Conservation (phyloP, 2,888 invertebrate genomes). For the Meandrusa payeni region DNA sequence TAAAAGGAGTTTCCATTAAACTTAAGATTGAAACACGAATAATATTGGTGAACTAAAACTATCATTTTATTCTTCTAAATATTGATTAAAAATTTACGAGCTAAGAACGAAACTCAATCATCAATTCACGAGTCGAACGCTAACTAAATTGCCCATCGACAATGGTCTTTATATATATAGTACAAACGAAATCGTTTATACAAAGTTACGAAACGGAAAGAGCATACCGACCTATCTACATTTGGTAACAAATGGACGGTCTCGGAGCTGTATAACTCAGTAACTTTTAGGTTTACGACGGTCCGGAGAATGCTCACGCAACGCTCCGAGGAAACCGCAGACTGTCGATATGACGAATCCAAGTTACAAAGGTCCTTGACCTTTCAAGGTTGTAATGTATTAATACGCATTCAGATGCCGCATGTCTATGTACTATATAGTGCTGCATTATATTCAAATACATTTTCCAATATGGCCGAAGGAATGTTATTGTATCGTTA, state of each 20-base stretch:
- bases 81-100: too few species aligned
- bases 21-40: too few species aligned
- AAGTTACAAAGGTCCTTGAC: slow-evolving; percentile 34
- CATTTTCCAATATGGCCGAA: slow-evolving; percentile 42
- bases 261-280: slow-evolving; percentile 18
- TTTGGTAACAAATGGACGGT: slow-evolving; percentile 15
- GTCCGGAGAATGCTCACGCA: slow-evolving; percentile 20
- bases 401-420: slow-evolving; percentile 13
- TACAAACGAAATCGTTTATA: not conserved
- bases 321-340: slow-evolving; percentile 26
- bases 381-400: slow-evolving; percentile 36
- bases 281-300: slow-evolving; percentile 26
- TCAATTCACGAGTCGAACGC: too few species aligned
- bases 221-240: slow-evolving; percentile 6
- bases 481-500: slow-evolving; percentile 53
- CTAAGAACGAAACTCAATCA: too few species aligned
- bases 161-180: not conserved
- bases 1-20: too few species aligned
- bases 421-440: slow-evolving; percentile 27
- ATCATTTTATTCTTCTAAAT: too few species aligned
- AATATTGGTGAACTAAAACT: too few species aligned
- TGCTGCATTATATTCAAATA: slow-evolving; percentile 56
- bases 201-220: slow-evolving; percentile 1
- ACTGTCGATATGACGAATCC: slow-evolving; percentile 31
- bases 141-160: too few species aligned